Conservation (phyloP, 2,797 vertebrate genomes). For the Schizopygopsis pylzovi region DNA sequence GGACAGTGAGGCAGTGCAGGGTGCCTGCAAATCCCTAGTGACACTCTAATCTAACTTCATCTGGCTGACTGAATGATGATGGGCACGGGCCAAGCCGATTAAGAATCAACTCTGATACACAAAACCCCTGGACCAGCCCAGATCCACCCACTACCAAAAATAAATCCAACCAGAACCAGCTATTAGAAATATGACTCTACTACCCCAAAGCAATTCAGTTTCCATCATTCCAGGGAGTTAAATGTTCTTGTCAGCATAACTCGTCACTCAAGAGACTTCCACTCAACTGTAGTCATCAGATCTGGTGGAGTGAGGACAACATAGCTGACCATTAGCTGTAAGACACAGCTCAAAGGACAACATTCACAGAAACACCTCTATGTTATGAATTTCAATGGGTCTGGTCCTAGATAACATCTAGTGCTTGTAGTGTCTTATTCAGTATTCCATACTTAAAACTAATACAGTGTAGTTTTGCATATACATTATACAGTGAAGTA, state of each 20-base stretch:
- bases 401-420: neutral
- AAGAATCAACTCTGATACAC: slow-evolving; percentile 55
- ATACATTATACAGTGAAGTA: neutral
- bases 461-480: neutral
- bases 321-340: neutral
- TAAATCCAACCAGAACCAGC: slow-evolving; percentile 3
- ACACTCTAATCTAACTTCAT: slow-evolving; percentile 86
- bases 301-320: neutral
- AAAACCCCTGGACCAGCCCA: slow-evolving; percentile 1
- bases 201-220: slow-evolving; percentile 2
- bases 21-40: slow-evolving; percentile 84
- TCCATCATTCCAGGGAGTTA: neutral
- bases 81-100: slow-evolving; percentile 83
- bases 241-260: slow-evolving; percentile 7
- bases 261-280: neutral
- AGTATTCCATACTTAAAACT: neutral
- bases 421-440: neutral
- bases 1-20: slow-evolving; percentile 55
- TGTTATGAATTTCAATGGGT: neutral
- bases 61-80: slow-evolving; percentile 76
- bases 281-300: neutral
- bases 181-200: slow-evolving; percentile 17
- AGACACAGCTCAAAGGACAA: neutral
- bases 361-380: neutral
- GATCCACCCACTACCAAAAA: slow-evolving; percentile 8